phyloP scores from a whole-genome alignment of 1,140 invertebrate species.

The Diprion similis region DNA sequence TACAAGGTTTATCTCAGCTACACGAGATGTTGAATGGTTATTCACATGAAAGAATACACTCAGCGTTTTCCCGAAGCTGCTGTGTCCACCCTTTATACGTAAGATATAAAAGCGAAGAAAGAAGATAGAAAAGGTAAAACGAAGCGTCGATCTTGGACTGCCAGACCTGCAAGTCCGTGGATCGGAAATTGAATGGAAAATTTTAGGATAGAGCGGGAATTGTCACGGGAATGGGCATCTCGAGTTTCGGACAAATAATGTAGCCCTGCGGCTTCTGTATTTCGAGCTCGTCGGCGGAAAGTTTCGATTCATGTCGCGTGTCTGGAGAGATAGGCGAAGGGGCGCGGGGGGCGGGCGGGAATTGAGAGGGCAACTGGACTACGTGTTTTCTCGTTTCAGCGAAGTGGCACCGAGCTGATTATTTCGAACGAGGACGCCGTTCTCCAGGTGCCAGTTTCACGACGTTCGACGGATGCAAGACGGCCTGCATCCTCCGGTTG shows the following conservation, averaged over 20 bases:
- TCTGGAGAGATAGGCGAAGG: not conserved
- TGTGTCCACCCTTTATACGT: too few species aligned
- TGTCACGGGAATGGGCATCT: not conserved
- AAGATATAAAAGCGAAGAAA: too few species aligned
- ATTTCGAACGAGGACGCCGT: not conserved
- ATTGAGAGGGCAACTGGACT: not conserved
- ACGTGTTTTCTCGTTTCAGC: conserved; percentile 1
- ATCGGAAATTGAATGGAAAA: conserved; percentile 1
- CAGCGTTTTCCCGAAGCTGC: too few species aligned
- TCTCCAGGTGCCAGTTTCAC: not conserved
- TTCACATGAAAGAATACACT: too few species aligned
- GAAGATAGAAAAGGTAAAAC: too few species aligned
- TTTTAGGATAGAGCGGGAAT: not conserved
- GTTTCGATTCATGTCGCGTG: not conserved
- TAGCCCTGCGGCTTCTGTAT: not conserved
- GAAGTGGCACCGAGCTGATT: not conserved
- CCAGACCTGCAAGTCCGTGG: not conserved
- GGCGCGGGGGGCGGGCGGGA: not conserved
- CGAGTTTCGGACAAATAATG: not conserved
- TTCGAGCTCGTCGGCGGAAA: not conserved
- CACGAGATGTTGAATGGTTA: too few species aligned
- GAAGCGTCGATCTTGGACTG: not conserved
- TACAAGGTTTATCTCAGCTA: too few species aligned
- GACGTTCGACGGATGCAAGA: not conserved
- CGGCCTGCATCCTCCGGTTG: too few species aligned